Evolutionary conservation across 2,797 vertebrate species (phyloP).

Genomic region (Oreochromis grahami): DNA sequence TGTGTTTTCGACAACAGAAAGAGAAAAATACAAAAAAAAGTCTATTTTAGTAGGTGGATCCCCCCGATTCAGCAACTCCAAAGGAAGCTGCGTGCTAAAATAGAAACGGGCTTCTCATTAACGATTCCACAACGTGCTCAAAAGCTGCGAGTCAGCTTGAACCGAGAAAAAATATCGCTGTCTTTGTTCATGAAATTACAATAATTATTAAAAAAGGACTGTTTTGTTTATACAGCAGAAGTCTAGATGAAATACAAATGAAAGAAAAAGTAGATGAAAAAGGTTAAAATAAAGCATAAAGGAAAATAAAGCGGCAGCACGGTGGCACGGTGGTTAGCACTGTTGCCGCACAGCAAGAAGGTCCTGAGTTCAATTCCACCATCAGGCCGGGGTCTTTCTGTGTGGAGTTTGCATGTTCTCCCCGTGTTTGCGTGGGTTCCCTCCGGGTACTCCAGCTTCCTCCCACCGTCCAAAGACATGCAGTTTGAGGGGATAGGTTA

Average conservation of each 20-base stretch:
- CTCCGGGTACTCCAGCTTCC: too few relatives aligned
- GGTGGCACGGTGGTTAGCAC: too few relatives aligned
- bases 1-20: background rate
- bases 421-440: too few relatives aligned
- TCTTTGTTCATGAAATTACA: background rate
- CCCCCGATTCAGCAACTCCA: background rate
- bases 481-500: too few relatives aligned
- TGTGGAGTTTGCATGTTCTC: too few relatives aligned
- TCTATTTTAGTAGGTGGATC: background rate
- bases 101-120: slow-evolving; percentile 5
- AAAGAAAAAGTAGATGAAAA: background rate
- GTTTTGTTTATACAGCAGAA: background rate
- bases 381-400: too few relatives aligned
- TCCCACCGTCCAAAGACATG: too few relatives aligned
- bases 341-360: too few relatives aligned
- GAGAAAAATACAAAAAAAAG: background rate
- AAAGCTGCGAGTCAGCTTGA: slow-evolving; percentile 6
- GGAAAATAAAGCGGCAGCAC: background rate
- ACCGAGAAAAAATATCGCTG: background rate
- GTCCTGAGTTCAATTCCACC: too few relatives aligned
- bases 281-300: background rate
- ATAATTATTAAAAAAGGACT: background rate
- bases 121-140: background rate
- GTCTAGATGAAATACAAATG: background rate
- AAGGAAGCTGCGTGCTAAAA: background rate